Conservation (phyloP, 1,140 invertebrate genomes). For the Bombus haemorrhoidalis region DNA sequence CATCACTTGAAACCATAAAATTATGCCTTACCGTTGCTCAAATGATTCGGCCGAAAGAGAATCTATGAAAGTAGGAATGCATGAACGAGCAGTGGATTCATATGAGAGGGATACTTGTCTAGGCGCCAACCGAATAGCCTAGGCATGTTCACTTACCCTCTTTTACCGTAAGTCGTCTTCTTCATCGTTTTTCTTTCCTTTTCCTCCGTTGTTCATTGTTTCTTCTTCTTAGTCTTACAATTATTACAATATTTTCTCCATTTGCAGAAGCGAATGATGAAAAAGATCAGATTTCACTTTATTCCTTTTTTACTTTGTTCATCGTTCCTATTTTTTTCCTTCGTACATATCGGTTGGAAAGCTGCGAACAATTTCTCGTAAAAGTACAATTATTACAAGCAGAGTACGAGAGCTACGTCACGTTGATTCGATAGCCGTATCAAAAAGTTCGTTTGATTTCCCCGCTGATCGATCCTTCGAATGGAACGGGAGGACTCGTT, state of each 20-base stretch:
- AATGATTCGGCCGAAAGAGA: neutral
- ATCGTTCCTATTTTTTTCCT: too few relatives aligned
- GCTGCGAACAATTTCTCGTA: neutral
- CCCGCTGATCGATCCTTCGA: neutral
- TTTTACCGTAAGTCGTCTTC: neutral
- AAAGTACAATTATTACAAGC: neutral
- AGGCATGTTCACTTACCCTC: neutral
- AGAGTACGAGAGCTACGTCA: neutral
- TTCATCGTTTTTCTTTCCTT: neutral
- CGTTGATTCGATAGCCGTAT: neutral
- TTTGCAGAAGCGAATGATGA: neutral
- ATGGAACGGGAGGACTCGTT: neutral
- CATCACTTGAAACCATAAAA: slow-evolving; percentile 6
- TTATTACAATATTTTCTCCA: neutral
- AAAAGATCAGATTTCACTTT: neutral
- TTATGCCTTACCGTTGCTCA: slow-evolving; percentile 29
- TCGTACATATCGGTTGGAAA: neutral
- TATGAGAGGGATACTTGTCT: neutral
- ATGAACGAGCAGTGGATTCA: slow-evolving; percentile 5
- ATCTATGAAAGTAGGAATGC: slow-evolving; percentile 43
- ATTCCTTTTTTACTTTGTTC: too few relatives aligned
- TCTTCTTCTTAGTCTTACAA: neutral
- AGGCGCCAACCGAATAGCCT: slow-evolving; percentile 39
- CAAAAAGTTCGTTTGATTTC: slow-evolving; percentile 16
- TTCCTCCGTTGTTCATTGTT: neutral